A percentile compares a stretch with the other conserved stretches of the same genome.
Evolutionary conservation across 2,797 vertebrate species (phyloP).

Genomic region (Tinamus major): DNA sequence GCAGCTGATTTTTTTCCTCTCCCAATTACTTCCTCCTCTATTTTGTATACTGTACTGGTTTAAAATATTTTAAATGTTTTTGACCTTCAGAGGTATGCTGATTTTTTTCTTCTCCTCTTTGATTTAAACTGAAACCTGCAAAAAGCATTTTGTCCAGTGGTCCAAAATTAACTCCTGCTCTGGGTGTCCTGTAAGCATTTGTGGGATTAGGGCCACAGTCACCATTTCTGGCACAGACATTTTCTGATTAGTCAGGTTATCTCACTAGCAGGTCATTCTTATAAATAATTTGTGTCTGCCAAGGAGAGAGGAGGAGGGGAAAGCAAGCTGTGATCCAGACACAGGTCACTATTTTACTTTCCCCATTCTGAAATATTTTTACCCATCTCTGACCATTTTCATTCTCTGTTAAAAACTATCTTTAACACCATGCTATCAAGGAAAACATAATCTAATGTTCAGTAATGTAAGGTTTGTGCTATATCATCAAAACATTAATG

Average conservation of each 20-base stretch:
- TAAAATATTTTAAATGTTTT: slow-evolving; percentile 35
- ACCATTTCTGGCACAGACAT: neutral
- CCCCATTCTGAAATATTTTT: slow-evolving; percentile 42
- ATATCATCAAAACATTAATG: slow-evolving; percentile 56
- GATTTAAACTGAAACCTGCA: slow-evolving; percentile 7
- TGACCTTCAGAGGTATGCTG: neutral
- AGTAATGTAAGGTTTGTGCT: slow-evolving; percentile 57
- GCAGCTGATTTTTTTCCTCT: neutral
- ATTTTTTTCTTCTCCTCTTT: neutral
- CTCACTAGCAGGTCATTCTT: slow-evolving; percentile 23
- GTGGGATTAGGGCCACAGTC: neutral
- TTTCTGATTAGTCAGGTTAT: neutral
- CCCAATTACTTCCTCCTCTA: neutral
- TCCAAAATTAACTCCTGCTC: neutral
- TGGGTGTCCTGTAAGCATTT: neutral
- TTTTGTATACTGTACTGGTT: neutral
- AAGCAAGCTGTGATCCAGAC: slow-evolving; percentile 38
- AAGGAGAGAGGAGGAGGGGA: neutral
- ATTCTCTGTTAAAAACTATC: slow-evolving; percentile 41
- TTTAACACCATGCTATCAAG: neutral
- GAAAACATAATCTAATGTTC: slow-evolving; percentile 21
- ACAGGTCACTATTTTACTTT: slow-evolving; percentile 50
- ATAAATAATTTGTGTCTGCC: slow-evolving; percentile 25
- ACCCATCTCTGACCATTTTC: slow-evolving; percentile 41
- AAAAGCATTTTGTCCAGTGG: slow-evolving; percentile 27